These are phyloP conservation scores for Festucalex cinctus DNA, from an alignment of 2,113 vertebrate genomes.

Conservation along the genomic window DNA sequence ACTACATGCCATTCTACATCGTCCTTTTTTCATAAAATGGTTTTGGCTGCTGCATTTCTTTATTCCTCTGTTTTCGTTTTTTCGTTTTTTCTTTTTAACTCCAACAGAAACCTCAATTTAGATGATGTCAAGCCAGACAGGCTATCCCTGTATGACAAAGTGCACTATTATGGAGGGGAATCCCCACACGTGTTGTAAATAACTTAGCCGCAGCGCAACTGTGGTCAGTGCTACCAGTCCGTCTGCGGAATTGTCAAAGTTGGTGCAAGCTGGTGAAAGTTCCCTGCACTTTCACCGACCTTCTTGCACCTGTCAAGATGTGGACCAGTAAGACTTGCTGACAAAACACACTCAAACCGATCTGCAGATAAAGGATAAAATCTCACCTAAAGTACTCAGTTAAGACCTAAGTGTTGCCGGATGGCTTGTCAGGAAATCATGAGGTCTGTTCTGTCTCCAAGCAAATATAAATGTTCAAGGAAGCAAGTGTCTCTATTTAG, in stretches of 20 bases:
- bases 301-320: constrained; percentile 57
- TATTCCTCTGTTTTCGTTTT: constrained; percentile 13
- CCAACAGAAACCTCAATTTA: constrained; percentile 45
- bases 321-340: constrained; percentile 18
- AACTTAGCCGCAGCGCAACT: constrained; percentile 55
- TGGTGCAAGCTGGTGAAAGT: constrained; percentile 42
- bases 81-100: neutral
- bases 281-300: constrained; percentile 52
- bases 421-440: constrained; percentile 38
- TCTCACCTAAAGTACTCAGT: constrained; percentile 31
- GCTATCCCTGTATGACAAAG: constrained; percentile 56
- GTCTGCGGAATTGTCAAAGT: constrained; percentile 38
- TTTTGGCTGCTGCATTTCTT: constrained; percentile 47
- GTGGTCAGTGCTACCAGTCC: constrained; percentile 57
- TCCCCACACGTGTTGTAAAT: constrained; percentile 53
- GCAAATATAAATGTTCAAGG: constrained; percentile 37
- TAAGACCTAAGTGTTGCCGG: constrained; percentile 30
- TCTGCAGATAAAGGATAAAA: constrained; percentile 29
- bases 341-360: constrained; percentile 29
- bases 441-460: constrained; percentile 43
- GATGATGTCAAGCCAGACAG: constrained; percentile 57
- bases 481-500: constrained; percentile 26
- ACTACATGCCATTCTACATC: constrained; percentile 65
- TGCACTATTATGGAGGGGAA: constrained; percentile 51
- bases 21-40: constrained; percentile 34